Conservation (phyloP, 64 coral and sea anemone genomes). For the Montipora sp. region DNA sequence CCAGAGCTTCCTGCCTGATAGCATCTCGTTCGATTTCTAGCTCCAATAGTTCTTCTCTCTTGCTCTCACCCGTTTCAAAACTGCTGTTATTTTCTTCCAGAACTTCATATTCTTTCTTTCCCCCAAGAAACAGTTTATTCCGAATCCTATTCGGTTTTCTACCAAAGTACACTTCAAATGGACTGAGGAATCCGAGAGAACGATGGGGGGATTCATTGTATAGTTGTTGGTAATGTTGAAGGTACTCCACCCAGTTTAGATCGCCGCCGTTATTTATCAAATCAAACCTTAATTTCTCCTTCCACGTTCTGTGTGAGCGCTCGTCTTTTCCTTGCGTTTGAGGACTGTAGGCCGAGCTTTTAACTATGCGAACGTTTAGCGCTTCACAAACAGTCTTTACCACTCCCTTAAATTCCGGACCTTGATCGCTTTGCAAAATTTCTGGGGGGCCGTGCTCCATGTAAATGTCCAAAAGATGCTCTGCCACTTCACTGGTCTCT, state of each 20-base stretch:
- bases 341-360: conserved; percentile 14
- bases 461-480: neutral
- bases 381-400: conserved; percentile 6
- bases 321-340: conserved; percentile 53
- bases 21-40: neutral
- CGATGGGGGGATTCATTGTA: neutral
- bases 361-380: conserved; percentile 10
- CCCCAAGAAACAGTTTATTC: neutral
- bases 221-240: neutral
- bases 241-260: neutral
- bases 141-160: too few species aligned
- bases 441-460: neutral
- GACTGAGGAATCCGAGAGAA: neutral
- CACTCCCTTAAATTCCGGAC: neutral
- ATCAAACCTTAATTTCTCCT: conserved; percentile 23
- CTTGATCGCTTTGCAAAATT: neutral
- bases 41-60: neutral
- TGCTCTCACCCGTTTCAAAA: neutral
- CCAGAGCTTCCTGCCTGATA: neutral
- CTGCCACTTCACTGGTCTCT: neutral
- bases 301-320: conserved; percentile 41
- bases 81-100: neutral
- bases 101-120: neutral
- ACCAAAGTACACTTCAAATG: conserved; percentile 25
- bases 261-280: neutral